phyloP scores from a whole-genome alignment of 2,113 vertebrate species.

The Tupaia chinensis region DNA sequence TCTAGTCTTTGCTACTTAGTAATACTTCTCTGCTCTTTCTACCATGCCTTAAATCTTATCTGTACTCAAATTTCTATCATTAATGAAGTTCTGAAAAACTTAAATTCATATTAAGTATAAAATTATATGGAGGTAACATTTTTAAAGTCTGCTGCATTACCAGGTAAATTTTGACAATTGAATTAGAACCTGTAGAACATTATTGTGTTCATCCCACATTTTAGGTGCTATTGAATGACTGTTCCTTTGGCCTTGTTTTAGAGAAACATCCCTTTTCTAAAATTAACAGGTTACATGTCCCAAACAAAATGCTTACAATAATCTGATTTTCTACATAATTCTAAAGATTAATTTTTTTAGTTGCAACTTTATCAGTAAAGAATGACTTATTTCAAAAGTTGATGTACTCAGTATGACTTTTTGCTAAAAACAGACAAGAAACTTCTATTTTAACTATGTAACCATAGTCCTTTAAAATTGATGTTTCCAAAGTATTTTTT shows the following conservation, averaged over 20 bases:
- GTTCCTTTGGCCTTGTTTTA: neutral
- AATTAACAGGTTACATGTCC: conserved; percentile 1
- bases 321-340: neutral
- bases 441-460: conserved; percentile 31
- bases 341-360: neutral
- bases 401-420: conserved; percentile 6
- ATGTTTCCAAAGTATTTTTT: neutral
- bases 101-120: neutral
- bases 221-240: neutral
- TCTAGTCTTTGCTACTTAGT: neutral
- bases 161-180: conserved; percentile 1
- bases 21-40: neutral
- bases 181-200: neutral
- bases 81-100: conserved; percentile 4
- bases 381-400: conserved; percentile 44
- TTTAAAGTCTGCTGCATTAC: neutral
- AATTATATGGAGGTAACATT: neutral
- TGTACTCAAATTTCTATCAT: neutral
- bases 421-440: neutral
- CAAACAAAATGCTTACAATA: neutral
- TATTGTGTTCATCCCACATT: neutral
- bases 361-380: conserved; percentile 22
- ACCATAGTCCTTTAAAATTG: conserved; percentile 11
- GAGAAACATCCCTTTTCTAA: conserved; percentile 44
- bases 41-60: neutral